Conservation (phyloP, 2,888 invertebrate species). For the Patella pellucida region DNA sequence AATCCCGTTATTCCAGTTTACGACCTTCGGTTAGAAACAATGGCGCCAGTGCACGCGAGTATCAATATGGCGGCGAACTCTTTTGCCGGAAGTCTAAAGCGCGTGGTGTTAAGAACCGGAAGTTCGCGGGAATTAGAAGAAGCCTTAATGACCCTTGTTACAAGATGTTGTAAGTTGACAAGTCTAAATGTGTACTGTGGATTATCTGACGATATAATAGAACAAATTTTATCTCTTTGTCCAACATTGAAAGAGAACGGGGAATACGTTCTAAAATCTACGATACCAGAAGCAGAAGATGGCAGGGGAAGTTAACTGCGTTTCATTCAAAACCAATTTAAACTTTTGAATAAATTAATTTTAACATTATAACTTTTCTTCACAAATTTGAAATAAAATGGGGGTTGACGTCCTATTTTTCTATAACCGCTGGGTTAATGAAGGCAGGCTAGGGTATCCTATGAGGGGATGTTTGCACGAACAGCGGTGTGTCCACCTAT, state of each 20-base stretch:
- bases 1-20: constrained; percentile 65
- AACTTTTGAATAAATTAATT: too few relatives aligned
- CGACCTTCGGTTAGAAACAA: constrained; percentile 63
- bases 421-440: too few relatives aligned
- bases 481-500: too few relatives aligned
- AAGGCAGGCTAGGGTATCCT: too few relatives aligned
- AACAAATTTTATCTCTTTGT: constrained; percentile 54
- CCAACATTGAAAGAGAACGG: constrained; percentile 55
- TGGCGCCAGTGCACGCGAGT: constrained; percentile 60
- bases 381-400: too few relatives aligned
- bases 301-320: too few relatives aligned
- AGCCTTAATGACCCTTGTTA: constrained; percentile 54
- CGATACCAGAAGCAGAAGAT: too few relatives aligned
- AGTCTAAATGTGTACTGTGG: constrained; percentile 65
- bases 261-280: constrained; percentile 49
- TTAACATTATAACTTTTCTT: too few relatives aligned
- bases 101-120: constrained; percentile 61
- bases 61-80: constrained; percentile 53
- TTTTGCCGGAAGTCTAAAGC: constrained; percentile 58
- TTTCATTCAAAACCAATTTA: too few relatives aligned
- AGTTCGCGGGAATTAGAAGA: constrained; percentile 54
- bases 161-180: constrained; percentile 46
- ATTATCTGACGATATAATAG: constrained; percentile 52
- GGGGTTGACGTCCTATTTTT: too few relatives aligned
- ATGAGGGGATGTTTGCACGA: too few relatives aligned